These are phyloP conservation scores for Drosophila ogumai DNA, from an alignment of 1,140 invertebrate genomes.

Conservation along the genomic window DNA sequence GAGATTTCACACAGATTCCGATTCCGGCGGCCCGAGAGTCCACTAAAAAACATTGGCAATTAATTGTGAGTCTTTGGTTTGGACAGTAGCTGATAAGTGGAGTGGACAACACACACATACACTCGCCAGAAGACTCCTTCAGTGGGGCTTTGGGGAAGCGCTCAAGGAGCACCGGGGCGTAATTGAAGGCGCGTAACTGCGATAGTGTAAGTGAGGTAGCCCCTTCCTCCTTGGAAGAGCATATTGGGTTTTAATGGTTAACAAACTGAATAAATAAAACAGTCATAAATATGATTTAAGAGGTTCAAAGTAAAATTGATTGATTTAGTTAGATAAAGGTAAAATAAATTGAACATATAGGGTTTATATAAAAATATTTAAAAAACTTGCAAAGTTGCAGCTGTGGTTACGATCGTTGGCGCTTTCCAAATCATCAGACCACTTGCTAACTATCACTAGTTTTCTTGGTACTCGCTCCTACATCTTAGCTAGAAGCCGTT, in stretches of 20 bases:
- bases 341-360: too few relatives aligned
- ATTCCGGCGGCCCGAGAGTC: conserved; percentile 46
- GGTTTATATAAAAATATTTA: too few relatives aligned
- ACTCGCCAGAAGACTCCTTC: conserved; percentile 14
- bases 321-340: too few relatives aligned
- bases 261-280: not conserved
- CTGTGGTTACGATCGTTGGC: too few relatives aligned
- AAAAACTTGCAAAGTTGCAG: too few relatives aligned
- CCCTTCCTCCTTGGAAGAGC: conserved; percentile 18
- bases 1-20: conserved; percentile 81
- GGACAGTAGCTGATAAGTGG: conserved; percentile 78
- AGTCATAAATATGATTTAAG: not conserved
- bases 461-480: too few relatives aligned
- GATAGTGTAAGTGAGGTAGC: conserved; percentile 27
- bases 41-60: conserved; percentile 78
- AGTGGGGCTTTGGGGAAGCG: conserved; percentile 22
- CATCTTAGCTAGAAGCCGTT: too few relatives aligned
- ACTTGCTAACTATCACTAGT: too few relatives aligned
- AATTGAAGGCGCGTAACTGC: conserved; percentile 74
- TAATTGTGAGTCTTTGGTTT: conserved; percentile 72
- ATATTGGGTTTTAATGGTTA: conserved; percentile 15
- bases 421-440: too few relatives aligned
- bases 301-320: not conserved
- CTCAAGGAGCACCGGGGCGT: conserved; percentile 54
- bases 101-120: conserved; percentile 65